A percentile compares a stretch with the other conserved stretches of the same genome.
These are phyloP conservation scores for Poicephalus meyeri DNA, from an alignment of 2,113 vertebrate genomes.

Conservation along the genomic window DNA sequence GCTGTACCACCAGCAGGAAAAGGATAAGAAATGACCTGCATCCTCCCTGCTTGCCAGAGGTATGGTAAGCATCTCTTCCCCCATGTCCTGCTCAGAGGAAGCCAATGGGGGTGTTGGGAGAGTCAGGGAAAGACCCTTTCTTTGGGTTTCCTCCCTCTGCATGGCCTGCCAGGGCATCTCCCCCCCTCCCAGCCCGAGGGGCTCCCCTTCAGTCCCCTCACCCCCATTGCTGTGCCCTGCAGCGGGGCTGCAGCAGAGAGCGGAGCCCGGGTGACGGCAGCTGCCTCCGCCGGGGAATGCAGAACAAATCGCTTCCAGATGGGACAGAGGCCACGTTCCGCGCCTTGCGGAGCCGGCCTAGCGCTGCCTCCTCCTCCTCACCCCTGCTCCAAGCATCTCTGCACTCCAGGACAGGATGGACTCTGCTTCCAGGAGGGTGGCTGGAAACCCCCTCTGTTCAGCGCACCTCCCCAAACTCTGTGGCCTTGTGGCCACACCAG, in stretches of 20 bases:
- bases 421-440: not conserved
- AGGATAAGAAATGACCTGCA: not conserved
- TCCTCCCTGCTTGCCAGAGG: not conserved
- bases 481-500: not conserved
- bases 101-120: not conserved
- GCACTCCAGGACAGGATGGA: not conserved
- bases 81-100: not conserved
- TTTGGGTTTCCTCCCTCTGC: not conserved
- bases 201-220: not conserved
- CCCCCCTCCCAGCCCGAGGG: not conserved
- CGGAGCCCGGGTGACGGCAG: not conserved
- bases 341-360: not conserved
- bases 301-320: slow-evolving; percentile 79
- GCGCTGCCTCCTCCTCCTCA: not conserved
- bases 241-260: not conserved
- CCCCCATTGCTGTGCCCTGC: not conserved
- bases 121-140: not conserved
- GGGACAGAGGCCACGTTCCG: not conserved
- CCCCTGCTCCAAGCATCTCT: not conserved
- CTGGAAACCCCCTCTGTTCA: not conserved
- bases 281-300: slow-evolving; percentile 61
- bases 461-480: not conserved
- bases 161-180: not conserved
- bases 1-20: not conserved
- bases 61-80: not conserved